phyloP scores from a whole-genome alignment of 2,113 vertebrate species.

The Xiphophorus couchianus region DNA sequence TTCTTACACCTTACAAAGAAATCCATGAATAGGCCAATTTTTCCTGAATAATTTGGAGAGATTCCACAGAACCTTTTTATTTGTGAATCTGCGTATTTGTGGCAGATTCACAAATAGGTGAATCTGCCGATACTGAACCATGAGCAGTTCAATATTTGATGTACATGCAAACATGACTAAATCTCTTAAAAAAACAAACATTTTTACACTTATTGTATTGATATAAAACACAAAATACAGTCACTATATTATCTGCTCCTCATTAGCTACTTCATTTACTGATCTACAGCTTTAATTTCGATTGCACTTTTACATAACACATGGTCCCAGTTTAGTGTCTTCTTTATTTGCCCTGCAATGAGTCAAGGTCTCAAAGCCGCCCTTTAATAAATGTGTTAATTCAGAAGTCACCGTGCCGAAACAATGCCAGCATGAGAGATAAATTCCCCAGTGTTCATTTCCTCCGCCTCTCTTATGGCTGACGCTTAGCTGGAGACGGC shows the following conservation, averaged over 20 bases:
- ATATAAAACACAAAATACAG: background rate
- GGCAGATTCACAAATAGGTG: too few relatives aligned
- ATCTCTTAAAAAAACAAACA: background rate
- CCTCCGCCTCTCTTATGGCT: constrained; percentile 68
- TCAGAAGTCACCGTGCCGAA: constrained; percentile 70
- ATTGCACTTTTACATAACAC: constrained; percentile 48
- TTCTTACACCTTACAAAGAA: too few relatives aligned
- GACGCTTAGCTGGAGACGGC: constrained; percentile 59
- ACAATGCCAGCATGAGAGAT: constrained; percentile 74
- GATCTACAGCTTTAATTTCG: constrained; percentile 72
- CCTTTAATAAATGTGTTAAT: constrained; percentile 83
- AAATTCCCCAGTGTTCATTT: constrained; percentile 74
- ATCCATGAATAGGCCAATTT: too few relatives aligned
- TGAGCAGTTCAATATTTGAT: too few relatives aligned
- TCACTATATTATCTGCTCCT: background rate
- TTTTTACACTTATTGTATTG: background rate
- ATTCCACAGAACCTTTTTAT: too few relatives aligned
- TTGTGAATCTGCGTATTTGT: too few relatives aligned
- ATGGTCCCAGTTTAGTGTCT: constrained; percentile 57
- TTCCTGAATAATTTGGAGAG: too few relatives aligned
- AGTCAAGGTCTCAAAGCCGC: constrained; percentile 71
- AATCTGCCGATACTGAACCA: too few relatives aligned
- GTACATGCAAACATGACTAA: background rate
- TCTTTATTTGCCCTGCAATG: constrained; percentile 61
- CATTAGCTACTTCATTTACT: constrained; percentile 65